phyloP scores from a whole-genome alignment of 30 jellyfish, hydroid and myxozoan species.

The Aurelia aurita region DNA sequence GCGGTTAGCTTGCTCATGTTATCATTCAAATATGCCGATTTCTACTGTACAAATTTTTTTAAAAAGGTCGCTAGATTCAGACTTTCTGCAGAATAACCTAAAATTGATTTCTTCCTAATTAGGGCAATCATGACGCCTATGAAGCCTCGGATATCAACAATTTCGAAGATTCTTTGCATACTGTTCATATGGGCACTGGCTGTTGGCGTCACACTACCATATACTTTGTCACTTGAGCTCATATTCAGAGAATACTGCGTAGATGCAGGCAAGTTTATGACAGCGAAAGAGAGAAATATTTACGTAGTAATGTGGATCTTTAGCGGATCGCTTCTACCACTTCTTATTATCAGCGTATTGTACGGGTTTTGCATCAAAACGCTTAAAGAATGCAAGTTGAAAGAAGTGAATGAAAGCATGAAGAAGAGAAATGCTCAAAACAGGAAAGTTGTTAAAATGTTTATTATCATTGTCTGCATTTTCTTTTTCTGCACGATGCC shows the following conservation, averaged over 20 bases:
- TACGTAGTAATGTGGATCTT: constrained; percentile 25
- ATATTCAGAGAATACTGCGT: background rate
- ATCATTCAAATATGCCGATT: no score
- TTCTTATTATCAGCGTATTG: background rate
- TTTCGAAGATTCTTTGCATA: constrained; percentile 14
- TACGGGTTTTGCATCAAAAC: constrained; percentile 6
- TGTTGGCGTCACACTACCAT: constrained; percentile 38
- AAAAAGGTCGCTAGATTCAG: no score
- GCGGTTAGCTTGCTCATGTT: no score
- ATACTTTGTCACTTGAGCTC: constrained; percentile 13
- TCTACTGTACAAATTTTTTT: no score
- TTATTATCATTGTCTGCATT: constrained; percentile 22
- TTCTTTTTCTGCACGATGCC: constrained; percentile 55
- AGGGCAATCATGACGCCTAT: constrained; percentile 38
- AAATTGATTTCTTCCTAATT: background rate
- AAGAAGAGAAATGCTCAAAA: constrained; percentile 19
- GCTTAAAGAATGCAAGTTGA: background rate
- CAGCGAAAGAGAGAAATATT: background rate
- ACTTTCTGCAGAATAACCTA: no score
- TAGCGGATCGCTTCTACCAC: constrained; percentile 42
- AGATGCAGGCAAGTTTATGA: background rate
- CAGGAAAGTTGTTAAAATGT: constrained; percentile 42
- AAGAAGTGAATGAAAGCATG: background rate
- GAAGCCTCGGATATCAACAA: constrained; percentile 22
- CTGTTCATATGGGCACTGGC: constrained; percentile 29